Evolutionary conservation across 2,888 invertebrate genomes (phyloP), one percentile per base, ranked within the genome.

Genomic region (Heliconius charithonia): DNA sequence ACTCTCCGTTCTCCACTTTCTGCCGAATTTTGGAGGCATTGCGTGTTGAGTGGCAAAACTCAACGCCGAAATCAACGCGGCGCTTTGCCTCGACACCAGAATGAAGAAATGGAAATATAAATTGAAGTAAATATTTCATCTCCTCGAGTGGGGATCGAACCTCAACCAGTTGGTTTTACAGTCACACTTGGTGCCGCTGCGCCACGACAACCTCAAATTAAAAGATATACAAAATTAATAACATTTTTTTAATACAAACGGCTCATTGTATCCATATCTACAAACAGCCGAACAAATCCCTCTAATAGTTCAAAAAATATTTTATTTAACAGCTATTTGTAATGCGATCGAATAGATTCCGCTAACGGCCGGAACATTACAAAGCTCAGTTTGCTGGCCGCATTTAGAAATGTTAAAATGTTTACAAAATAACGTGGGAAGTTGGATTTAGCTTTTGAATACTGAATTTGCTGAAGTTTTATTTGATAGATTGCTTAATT

Each of bases 351-450:
- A 75, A 78, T 79, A 83, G 82, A 83, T 81, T 81, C 71, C 74
- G 75, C 77, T 81, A 83, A 83, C 81, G 80, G 80, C 80, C 78
- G 78, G 79, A 82, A 83, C 83, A 85, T 85, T 80, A 83, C 82
- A 78, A 82, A 79, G 80, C 83, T 82, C 85, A 83, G 81, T 83
- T 83, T 81, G 81, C 80, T 78, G 75, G 76, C 74, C 81, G 75
- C 82, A 79, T 83, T 82, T 83, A 80, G 81, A 82, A 82, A 82
- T 84, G 82, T 83, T 83, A 81, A 83, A 84, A 84, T 79, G 81
- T 77, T 80, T 83, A 78, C 82, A 81, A 81, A 82, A 82, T 81
- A 81, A 82, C 82, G 84, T 83, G 83, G 82, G 84, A 84, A 83
- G 80, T 72, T 66, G 62, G 70, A 75, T 80, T 79, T 81, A 79